Percentiles rank a stretch among this genome's conserved stretches.
phyloP scores from a whole-genome alignment of 2,888 invertebrate genomes.

The Gandaritis pyraliata region DNA sequence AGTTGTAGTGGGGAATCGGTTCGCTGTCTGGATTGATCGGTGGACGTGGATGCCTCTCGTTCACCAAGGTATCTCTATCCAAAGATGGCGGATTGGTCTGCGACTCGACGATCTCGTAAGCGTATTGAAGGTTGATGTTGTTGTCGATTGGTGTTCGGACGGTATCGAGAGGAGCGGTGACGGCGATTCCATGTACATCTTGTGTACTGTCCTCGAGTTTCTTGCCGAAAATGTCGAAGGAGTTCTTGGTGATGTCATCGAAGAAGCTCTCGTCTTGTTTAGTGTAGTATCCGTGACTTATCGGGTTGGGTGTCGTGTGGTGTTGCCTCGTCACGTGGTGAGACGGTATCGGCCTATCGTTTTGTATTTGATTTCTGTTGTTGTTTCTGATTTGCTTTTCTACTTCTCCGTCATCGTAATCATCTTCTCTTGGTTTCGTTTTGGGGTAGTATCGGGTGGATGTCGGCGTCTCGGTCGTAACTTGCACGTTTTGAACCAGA shows the following conservation, averaged over 20 bases:
- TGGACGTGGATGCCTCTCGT: conserved; percentile 88
- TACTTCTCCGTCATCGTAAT: conserved; percentile 69
- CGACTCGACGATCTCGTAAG: conserved; percentile 73
- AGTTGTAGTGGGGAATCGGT: conserved; percentile 62
- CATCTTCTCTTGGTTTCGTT: conserved; percentile 74
- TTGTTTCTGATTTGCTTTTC: conserved; percentile 63
- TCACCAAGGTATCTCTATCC: conserved; percentile 88
- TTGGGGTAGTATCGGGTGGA: conserved; percentile 80
- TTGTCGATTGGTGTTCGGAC: conserved; percentile 78
- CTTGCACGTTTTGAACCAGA: conserved; percentile 74
- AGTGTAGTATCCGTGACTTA: conserved; percentile 87
- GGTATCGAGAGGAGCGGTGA: conserved; percentile 75
- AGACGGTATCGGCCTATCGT: conserved; percentile 60
- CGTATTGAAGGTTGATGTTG: conserved; percentile 83
- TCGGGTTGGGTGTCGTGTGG: conserved; percentile 82
- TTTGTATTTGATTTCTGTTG: conserved; percentile 69
- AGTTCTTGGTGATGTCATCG: conserved; percentile 90
- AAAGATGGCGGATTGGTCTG: conserved; percentile 79
- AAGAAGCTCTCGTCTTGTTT: conserved; percentile 87
- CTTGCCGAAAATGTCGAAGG: conserved; percentile 89
- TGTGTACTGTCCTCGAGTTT: conserved; percentile 84
- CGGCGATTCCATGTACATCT: conserved; percentile 75
- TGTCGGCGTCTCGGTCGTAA: conserved; percentile 80
- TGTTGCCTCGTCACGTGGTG: conserved; percentile 64
- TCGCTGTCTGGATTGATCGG: conserved; percentile 88